Evolutionary conservation across 1,140 invertebrate species (phyloP).

Genomic region (Lepidurus arcticus): DNA sequence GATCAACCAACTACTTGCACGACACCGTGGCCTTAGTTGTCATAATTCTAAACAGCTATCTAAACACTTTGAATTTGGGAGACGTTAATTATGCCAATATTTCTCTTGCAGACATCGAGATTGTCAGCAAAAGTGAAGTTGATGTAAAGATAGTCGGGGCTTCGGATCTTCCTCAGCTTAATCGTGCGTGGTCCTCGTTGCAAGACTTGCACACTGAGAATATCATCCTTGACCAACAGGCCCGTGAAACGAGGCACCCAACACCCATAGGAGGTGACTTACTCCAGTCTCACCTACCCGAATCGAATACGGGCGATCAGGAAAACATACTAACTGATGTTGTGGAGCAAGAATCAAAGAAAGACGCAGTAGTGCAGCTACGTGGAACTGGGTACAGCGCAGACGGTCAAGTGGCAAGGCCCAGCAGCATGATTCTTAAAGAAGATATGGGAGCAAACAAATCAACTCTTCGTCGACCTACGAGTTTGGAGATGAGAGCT

Average conservation of each 20-base stretch:
- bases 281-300: background rate
- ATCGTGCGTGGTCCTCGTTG: constrained; percentile 5
- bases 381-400: background rate
- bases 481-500: constrained; percentile 4
- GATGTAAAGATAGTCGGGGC: background rate
- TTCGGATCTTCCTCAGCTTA: background rate
- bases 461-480: background rate
- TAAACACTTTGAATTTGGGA: too few relatives aligned
- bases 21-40: too few relatives aligned
- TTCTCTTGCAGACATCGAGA: background rate
- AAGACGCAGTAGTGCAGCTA: background rate
- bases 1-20: too few relatives aligned
- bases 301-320: background rate
- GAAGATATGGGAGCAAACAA: background rate
- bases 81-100: too few relatives aligned
- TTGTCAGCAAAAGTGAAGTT: background rate
- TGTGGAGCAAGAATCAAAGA: background rate
- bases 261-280: background rate
- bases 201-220: background rate
- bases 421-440: background rate
- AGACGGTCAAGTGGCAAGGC: background rate
- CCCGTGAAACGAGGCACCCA: background rate
- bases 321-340: background rate
- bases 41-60: too few relatives aligned
- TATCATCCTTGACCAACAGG: background rate